Percentiles rank a stretch among this genome's conserved stretches.
Evolutionary conservation across 2,797 vertebrate genomes (phyloP).

Genomic region (Arnoldichthys spilopterus): DNA sequence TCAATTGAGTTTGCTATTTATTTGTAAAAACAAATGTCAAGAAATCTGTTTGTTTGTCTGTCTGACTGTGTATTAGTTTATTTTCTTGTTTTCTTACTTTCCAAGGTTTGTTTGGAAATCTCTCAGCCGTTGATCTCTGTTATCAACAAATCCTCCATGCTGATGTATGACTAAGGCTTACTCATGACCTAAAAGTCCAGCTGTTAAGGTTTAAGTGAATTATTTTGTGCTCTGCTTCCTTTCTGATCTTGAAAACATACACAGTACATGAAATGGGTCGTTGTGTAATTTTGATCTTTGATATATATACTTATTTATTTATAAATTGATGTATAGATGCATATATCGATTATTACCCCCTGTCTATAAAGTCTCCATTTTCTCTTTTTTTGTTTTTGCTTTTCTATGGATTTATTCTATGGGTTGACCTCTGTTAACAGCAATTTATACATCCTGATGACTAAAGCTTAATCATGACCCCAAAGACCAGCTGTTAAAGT

Average conservation of each 20-base stretch:
- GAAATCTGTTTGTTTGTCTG: too few species aligned
- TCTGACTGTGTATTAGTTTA: too few species aligned
- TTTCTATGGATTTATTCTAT: background rate
- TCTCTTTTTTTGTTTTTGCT: too few species aligned
- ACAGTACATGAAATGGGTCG: too few species aligned
- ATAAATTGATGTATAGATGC: too few species aligned
- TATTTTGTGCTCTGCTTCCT: constrained; percentile 17
- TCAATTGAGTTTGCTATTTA: too few species aligned
- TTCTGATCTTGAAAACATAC: constrained; percentile 41
- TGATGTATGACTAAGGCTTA: constrained; percentile 8
- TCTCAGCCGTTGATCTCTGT: background rate
- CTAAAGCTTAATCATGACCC: constrained; percentile 12
- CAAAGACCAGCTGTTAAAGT: constrained; percentile 41
- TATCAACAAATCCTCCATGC: constrained; percentile 24
- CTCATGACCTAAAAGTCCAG: constrained; percentile 12
- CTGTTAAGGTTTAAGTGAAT: constrained; percentile 49
- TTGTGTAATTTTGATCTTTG: too few species aligned
- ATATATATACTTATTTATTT: too few species aligned
- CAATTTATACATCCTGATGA: constrained; percentile 8
- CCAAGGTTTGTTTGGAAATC: background rate
- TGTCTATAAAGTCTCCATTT: too few species aligned
- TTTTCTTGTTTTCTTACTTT: background rate
- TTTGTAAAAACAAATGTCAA: too few species aligned
- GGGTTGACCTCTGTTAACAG: constrained; percentile 16
- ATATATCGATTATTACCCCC: too few species aligned